These are phyloP conservation scores for Eulemur albifrons DNA, from an alignment of 2,797 vertebrate genomes.

Conservation along the genomic window DNA sequence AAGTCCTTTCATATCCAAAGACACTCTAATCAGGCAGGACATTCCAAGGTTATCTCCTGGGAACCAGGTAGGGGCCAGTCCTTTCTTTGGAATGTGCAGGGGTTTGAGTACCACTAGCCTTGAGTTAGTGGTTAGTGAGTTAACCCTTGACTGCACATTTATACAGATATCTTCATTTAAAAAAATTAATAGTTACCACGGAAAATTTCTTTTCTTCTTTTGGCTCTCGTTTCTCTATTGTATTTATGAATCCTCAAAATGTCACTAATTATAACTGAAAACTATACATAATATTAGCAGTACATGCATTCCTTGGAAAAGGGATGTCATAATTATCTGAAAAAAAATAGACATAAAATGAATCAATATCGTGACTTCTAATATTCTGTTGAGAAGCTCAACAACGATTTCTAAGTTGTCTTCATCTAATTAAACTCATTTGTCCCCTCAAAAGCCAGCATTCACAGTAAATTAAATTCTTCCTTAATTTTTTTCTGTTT, in stretches of 20 bases:
- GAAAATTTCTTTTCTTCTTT: constrained; percentile 12
- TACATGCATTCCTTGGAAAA: background rate
- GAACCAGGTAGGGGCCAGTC: background rate
- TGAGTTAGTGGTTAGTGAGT: background rate
- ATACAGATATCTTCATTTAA: background rate
- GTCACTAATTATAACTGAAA: background rate
- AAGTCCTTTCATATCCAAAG: background rate
- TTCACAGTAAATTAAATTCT: constrained; percentile 15
- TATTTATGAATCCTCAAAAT: background rate
- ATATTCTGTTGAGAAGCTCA: constrained; percentile 25
- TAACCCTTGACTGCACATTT: background rate
- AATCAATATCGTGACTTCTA: background rate
- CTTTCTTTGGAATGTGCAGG: background rate
- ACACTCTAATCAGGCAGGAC: background rate
- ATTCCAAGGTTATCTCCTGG: background rate
- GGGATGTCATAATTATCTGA: background rate
- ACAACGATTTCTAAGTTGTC: background rate
- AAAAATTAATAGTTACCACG: background rate
- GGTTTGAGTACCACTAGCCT: background rate
- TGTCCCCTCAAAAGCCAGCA: background rate
- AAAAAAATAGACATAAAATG: background rate
- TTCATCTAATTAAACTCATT: constrained; percentile 34
- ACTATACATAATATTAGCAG: background rate
- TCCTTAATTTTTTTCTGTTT: constrained; percentile 53
- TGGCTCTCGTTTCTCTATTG: background rate